Base-by-base conservation (phyloP, 2,797 vertebrate species). In the Thaleichthys pacificus region DNA sequence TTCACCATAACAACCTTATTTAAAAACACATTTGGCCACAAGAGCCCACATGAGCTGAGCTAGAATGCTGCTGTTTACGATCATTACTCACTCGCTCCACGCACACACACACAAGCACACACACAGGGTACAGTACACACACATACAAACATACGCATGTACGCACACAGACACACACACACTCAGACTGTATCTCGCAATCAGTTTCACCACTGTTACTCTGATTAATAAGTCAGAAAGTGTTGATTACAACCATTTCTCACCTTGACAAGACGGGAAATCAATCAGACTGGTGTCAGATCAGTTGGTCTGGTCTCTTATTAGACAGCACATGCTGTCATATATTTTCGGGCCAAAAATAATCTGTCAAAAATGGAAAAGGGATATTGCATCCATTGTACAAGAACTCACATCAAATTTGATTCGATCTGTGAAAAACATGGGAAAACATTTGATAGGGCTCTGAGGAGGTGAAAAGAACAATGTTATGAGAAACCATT, bases 211-310 rank as follows among this genome's bases (percentile, higher is more conserved):
- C 24, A 19, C 12, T 79, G 68, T 56, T 75, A 62, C 17, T 51
- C 66, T 66, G 65, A 30, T 47, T 56, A 21, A 60, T n/a, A 70
- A 56, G 49, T 71, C 9, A 28, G 19, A 61, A 69, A 68, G 49
- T 65, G 57, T 77, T 62, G 65, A 70, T 77, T 67, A 73, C 4
- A 38, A 68, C 69, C 66, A 61, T 70, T 69, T 54, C 32, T 9
- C 51, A 56, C 51, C 57, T 57, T 60, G 32, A 19, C 30, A 35
- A 54, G 63, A 42, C 35, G 19, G 56, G 19, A 19, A 19, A 69
- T 54, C 38, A 17, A 30, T 72, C 67, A 56, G 21, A 64, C 56
- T 47, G 56, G 26, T 7, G 63, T 67, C 57, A 73, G 70, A 65
- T 35, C 14, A 35, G 26, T 54, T 62, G 70, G 49, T 71, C 71